Evolutionary conservation across 1,140 invertebrate genomes (phyloP).

Genomic region (Achatina immaculata): DNA sequence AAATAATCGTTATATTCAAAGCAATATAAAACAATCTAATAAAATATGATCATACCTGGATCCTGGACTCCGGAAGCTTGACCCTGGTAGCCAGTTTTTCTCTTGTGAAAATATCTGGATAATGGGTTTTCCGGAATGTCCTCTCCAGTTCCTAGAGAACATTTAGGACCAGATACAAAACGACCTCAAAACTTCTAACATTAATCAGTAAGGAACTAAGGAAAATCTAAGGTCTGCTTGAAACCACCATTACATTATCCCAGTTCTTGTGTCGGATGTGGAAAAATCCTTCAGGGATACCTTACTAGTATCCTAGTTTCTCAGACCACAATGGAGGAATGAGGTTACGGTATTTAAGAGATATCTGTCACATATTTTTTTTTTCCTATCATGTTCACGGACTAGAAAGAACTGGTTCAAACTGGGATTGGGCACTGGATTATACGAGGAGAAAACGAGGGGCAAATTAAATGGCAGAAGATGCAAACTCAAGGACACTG

Average conservation of each 20-base stretch:
- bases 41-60: constrained; percentile 54
- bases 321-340: background rate
- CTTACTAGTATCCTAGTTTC: background rate
- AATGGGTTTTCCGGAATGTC: constrained; percentile 67
- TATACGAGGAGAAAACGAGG: too few species aligned
- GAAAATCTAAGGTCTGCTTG: background rate
- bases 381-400: too few species aligned
- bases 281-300: background rate
- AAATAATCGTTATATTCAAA: too few species aligned
- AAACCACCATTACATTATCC: background rate
- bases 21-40: too few species aligned
- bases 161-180: background rate
- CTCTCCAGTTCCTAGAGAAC: constrained; percentile 57
- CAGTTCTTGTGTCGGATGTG: background rate
- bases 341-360: too few species aligned
- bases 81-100: constrained; percentile 64
- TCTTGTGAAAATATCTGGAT: constrained; percentile 68
- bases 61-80: constrained; percentile 64
- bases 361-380: too few species aligned
- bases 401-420: too few species aligned
- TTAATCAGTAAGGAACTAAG: background rate
- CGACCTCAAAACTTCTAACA: background rate
- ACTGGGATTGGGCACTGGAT: too few species aligned
- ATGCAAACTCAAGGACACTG: too few species aligned
- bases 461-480: too few species aligned